Evolutionary conservation across 1,140 invertebrate species (phyloP).

Genomic region (Cyphomyrmex costatus): DNA sequence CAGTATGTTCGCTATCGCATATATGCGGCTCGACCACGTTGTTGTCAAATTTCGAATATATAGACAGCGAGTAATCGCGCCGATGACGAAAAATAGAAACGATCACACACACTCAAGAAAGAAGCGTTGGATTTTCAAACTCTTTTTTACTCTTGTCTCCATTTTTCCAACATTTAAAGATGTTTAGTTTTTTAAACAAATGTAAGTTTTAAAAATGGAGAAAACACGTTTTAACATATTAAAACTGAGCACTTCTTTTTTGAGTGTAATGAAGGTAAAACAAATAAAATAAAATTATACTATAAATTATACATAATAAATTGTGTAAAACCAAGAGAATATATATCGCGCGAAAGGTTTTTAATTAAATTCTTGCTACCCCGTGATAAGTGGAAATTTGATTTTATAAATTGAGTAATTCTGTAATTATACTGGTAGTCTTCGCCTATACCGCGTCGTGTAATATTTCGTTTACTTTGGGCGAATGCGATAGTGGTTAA

Average conservation of each 20-base stretch:
- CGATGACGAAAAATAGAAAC: background rate
- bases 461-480: background rate
- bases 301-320: background rate
- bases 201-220: no score
- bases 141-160: no score
- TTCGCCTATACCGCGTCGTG: no score
- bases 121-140: no score
- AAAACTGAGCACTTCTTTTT: no score
- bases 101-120: background rate
- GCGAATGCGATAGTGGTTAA: background rate
- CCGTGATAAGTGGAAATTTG: background rate
- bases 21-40: constrained; percentile 34
- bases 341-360: background rate
- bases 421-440: background rate
- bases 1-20: constrained; percentile 47
- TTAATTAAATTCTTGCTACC: constrained; percentile 1
- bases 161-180: no score
- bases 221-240: no score
- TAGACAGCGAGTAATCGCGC: constrained; percentile 42
- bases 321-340: background rate
- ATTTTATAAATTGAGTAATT: constrained; percentile 13
- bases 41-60: constrained; percentile 1
- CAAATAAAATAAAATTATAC: background rate
- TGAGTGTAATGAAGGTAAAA: no score
- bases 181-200: no score